Percentiles rank a stretch among this genome's conserved stretches.
These are phyloP conservation scores for Platanista minor DNA, from an alignment of 2,113 vertebrate species.

Conservation along the genomic window DNA sequence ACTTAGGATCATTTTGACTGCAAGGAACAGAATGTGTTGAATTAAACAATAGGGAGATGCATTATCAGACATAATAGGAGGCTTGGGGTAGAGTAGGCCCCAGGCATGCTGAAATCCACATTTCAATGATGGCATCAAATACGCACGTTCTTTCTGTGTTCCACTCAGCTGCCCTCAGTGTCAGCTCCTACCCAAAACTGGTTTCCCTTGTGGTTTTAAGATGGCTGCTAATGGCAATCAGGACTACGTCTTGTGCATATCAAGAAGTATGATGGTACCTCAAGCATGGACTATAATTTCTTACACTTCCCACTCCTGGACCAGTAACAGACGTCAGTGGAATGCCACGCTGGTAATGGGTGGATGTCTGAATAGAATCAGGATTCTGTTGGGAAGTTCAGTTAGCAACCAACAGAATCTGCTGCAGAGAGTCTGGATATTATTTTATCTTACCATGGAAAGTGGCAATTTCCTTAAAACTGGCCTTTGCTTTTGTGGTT, in stretches of 20 bases:
- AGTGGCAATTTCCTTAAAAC: background rate
- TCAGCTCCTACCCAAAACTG: background rate
- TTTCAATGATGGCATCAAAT: background rate
- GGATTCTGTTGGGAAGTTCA: background rate
- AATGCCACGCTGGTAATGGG: background rate
- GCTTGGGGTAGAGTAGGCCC: background rate
- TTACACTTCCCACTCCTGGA: background rate
- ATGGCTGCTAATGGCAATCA: background rate
- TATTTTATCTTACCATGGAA: background rate
- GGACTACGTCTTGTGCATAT: background rate
- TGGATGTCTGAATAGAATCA: background rate
- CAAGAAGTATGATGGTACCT: background rate
- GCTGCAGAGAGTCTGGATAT: background rate
- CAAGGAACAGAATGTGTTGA: background rate
- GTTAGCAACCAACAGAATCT: background rate
- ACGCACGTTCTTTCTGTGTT: background rate
- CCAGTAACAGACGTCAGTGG: background rate
- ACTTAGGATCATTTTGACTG: background rate
- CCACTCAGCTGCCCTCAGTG: background rate
- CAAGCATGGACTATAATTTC: background rate
- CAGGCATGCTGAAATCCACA: background rate
- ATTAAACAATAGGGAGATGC: background rate
- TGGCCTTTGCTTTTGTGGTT: background rate
- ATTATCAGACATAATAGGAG: background rate
- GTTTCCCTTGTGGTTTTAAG: background rate